Percentiles rank a stretch among this genome's conserved stretches.
Evolutionary conservation across 2,888 invertebrate genomes (phyloP).

Genomic region (Alentia gelatinosa): DNA sequence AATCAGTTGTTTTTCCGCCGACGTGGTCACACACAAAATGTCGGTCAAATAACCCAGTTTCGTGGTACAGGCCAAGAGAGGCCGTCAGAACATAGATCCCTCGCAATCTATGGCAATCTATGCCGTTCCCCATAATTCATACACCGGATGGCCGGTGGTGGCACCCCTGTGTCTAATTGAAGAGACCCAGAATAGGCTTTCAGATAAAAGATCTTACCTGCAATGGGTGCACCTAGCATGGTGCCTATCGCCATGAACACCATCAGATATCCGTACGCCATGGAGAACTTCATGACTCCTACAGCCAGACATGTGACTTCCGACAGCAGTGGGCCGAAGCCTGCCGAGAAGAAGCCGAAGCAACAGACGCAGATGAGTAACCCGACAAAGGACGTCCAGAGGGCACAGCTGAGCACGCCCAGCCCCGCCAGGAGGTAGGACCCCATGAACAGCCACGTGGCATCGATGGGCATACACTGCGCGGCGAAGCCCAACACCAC

Average conservation of each 20-base stretch:
- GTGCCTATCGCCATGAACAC: conserved; percentile 68
- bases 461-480: conserved; percentile 58
- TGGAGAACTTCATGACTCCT: conserved; percentile 67
- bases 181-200: background rate
- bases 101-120: too few species aligned
- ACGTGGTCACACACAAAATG: background rate
- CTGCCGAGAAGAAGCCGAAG: conserved; percentile 68
- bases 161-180: background rate
- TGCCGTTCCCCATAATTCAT: too few species aligned
- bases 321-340: conserved; percentile 67
- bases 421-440: conserved; percentile 66
- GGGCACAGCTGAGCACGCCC: conserved; percentile 61
- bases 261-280: conserved; percentile 68
- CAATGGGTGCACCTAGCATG: conserved; percentile 68
- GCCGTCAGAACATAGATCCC: too few species aligned
- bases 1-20: too few species aligned
- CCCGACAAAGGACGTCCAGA: conserved; percentile 59
- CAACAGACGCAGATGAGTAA: conserved; percentile 61
- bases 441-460: conserved; percentile 27
- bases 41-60: too few species aligned
- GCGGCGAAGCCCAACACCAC: conserved; percentile 65
- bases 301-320: conserved; percentile 65
- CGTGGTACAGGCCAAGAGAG: too few species aligned
- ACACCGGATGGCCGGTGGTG: background rate
- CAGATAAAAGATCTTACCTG: conserved; percentile 64